Percentiles rank a stretch among this genome's conserved stretches.
phyloP scores from a whole-genome alignment of 2,113 vertebrate genomes.

The Capreolus pygargus region DNA sequence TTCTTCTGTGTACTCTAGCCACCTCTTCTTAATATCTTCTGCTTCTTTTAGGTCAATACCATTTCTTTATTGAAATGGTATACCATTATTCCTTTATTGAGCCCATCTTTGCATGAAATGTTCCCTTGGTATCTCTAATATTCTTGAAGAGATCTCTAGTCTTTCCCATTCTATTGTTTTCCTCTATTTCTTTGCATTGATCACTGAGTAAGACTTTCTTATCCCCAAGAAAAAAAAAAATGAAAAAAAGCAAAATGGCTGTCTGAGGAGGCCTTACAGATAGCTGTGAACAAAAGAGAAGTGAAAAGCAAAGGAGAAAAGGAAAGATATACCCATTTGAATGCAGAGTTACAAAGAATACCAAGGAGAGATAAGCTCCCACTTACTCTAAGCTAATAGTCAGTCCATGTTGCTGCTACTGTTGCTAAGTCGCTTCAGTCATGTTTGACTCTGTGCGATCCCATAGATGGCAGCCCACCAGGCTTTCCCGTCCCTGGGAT shows the following conservation, averaged over 20 bases:
- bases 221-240: not conserved
- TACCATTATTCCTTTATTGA: not conserved
- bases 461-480: too few relatives aligned
- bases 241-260: not conserved
- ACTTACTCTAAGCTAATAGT: not conserved
- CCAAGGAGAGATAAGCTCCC: not conserved
- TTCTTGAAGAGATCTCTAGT: not conserved
- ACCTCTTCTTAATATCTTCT: not conserved
- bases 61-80: not conserved
- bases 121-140: not conserved
- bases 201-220: not conserved
- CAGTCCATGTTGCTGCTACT: too few relatives aligned
- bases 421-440: too few relatives aligned
- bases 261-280: not conserved
- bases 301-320: not conserved
- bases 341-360: not conserved
- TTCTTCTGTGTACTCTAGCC: not conserved
- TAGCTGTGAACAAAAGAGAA: not conserved
- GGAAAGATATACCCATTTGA: not conserved
- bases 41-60: not conserved
- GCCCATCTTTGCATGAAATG: not conserved
- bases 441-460: too few relatives aligned
- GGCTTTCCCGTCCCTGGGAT: too few relatives aligned
- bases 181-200: not conserved
- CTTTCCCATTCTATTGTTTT: not conserved